phyloP scores from a whole-genome alignment of 2,888 invertebrate genomes.

The Drosophila colorata region DNA sequence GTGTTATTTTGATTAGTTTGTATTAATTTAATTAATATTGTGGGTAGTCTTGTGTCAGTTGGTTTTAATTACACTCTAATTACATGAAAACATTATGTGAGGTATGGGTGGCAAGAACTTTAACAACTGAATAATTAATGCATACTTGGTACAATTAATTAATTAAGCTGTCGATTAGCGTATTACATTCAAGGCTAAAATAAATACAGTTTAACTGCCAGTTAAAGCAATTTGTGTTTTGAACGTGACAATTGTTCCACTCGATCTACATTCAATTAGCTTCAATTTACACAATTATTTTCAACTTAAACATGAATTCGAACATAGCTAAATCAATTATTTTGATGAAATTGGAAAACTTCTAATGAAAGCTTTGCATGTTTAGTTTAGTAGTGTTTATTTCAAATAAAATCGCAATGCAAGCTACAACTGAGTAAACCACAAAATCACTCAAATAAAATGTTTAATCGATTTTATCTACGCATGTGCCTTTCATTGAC shows the following conservation, averaged over 20 bases:
- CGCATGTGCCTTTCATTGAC: slow-evolving; percentile 1
- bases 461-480: slow-evolving; percentile 44
- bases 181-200: slow-evolving; percentile 6
- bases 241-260: slow-evolving; percentile 4
- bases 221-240: background rate
- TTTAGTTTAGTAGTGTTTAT: background rate
- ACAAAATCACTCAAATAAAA: slow-evolving; percentile 16
- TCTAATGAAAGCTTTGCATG: background rate
- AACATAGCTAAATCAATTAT: background rate
- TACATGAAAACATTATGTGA: background rate
- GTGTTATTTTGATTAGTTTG: background rate
- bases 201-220: slow-evolving; percentile 16
- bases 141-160: slow-evolving; percentile 24
- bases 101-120: background rate
- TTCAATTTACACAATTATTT: slow-evolving; percentile 3
- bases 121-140: slow-evolving; percentile 23
- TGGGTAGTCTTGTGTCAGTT: background rate
- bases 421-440: slow-evolving; percentile 3
- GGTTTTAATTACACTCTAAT: slow-evolving; percentile 23
- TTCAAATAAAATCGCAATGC: slow-evolving; percentile 3
- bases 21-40: slow-evolving; percentile 13
- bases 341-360: background rate
- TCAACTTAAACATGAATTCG: background rate
- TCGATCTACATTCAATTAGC: background rate
- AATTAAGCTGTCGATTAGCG: slow-evolving; percentile 23